These are phyloP conservation scores for Synaphobranchus kaupii DNA, from an alignment of 2,797 vertebrate species.

Conservation along the genomic window DNA sequence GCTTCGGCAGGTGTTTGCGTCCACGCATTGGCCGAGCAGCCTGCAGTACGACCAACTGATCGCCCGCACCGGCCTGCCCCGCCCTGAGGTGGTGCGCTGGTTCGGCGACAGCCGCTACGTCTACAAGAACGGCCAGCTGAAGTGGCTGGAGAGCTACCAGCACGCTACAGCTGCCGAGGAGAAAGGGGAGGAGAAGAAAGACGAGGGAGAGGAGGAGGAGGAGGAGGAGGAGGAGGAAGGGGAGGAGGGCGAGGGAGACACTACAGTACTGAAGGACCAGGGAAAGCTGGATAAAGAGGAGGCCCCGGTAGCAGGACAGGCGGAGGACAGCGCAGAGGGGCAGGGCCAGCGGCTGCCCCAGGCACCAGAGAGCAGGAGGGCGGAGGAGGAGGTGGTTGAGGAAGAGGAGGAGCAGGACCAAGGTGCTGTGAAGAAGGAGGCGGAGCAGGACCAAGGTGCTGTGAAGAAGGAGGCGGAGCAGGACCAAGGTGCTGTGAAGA, in stretches of 20 bases:
- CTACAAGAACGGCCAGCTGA: slow-evolving; percentile 89
- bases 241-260: slow-evolving; percentile 43
- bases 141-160: slow-evolving; percentile 88
- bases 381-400: slow-evolving; percentile 60
- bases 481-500: slow-evolving; percentile 58
- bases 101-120: slow-evolving; percentile 91
- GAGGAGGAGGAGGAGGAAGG: slow-evolving; percentile 62
- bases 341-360: slow-evolving; percentile 66
- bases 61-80: slow-evolving; percentile 83
- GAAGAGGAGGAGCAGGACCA: slow-evolving; percentile 58
- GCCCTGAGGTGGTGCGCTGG: slow-evolving; percentile 92
- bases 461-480: slow-evolving; percentile 59
- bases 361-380: slow-evolving; percentile 51
- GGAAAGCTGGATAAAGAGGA: slow-evolving; percentile 58
- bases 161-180: slow-evolving; percentile 64
- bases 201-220: slow-evolving; percentile 37
- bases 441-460: slow-evolving; percentile 70
- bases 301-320: slow-evolving; percentile 69
- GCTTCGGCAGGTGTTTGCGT: slow-evolving; percentile 87
- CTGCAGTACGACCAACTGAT: slow-evolving; percentile 86
- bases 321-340: slow-evolving; percentile 58
- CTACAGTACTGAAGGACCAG: slow-evolving; percentile 53
- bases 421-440: slow-evolving; percentile 64
- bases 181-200: slow-evolving; percentile 58
- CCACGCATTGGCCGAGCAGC: slow-evolving; percentile 87